Evolutionary conservation across 1,140 invertebrate genomes (phyloP), one percentile per base, ranked within the genome.

Genomic region (Drosophila pseudoobscura): DNA sequence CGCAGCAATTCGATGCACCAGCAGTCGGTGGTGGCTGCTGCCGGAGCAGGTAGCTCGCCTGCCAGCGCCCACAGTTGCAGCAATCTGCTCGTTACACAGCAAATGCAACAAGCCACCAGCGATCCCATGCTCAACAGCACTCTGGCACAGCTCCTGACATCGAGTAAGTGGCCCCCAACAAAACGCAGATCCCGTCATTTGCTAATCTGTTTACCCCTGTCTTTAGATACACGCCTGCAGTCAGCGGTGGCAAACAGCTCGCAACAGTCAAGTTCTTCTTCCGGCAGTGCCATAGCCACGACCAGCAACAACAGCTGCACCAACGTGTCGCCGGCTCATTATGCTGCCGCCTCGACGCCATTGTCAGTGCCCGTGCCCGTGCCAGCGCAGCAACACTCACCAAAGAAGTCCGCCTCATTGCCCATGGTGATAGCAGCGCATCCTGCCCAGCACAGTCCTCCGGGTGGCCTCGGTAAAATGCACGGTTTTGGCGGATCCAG

Each of bases 81-180:
- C 50, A 89, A 91, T 31, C 44, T 84, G 53, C 31, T 75, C 29
- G 60, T 77, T 9, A 56, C 75, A 2, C 75, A 83, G 46, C 78
- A 73, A 52, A 64, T 75, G 72, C 76, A 74, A 9, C 74, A 74
- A 49, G 78, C 91, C 2, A 83, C 92, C 26, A 91, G 91, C 66
- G 90, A 92, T 70, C 92, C 92, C 39, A 91, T 91, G 59, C 91
- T 93, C 35, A 79, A 92, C 53, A 91, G 89, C 64, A 90, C 91
- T 2, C 64, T 91, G 41, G 91, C 91, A 4, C 90, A 91, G 52
- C 57, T 91, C 22, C 46, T 91, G 44, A 89, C 79, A 13, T 83
- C 84, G 15, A 88, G 83, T 88, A 9, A 79, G 79, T 75, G 24
- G 0, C 31, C 0, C 8, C 8, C 29, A 6, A 8, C 9, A 0